Evolutionary conservation across 2,113 vertebrate species (phyloP).

Genomic region (Elephantulus edwardii): DNA sequence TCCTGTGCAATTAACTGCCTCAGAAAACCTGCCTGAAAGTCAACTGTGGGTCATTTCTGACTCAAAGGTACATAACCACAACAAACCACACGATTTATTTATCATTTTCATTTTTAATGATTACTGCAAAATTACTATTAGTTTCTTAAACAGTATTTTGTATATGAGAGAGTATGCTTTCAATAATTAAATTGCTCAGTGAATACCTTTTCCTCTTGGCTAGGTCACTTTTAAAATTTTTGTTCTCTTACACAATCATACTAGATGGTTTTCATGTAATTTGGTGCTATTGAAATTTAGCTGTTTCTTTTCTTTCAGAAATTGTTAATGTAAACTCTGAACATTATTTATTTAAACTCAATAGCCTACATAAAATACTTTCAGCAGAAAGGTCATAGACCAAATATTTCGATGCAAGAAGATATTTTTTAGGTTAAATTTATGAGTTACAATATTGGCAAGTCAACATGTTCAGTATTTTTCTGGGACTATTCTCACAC

Average conservation of each 20-base stretch:
- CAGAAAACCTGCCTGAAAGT: no score
- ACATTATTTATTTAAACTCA: slow-evolving; percentile 30
- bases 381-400: slow-evolving; percentile 53
- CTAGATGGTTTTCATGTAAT: slow-evolving; percentile 21
- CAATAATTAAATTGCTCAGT: neutral
- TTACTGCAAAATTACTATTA: neutral
- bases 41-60: neutral
- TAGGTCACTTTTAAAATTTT: slow-evolving; percentile 28
- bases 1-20: no score
- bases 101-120: no score
- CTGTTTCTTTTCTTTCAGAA: neutral
- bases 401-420: slow-evolving; percentile 41
- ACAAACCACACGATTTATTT: fast-evolving
- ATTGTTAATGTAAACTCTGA: slow-evolving; percentile 5
- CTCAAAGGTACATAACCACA: neutral
- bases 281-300: neutral
- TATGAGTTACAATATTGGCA: slow-evolving; percentile 28
- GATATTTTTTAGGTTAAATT: slow-evolving; percentile 62
- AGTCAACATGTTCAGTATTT: slow-evolving; percentile 46
- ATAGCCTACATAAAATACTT: neutral
- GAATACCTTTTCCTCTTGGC: neutral
- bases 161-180: neutral
- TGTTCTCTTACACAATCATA: slow-evolving; percentile 31
- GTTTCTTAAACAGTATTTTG: neutral
- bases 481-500: slow-evolving; percentile 65